A percentile compares a stretch with the other conserved stretches of the same genome.
Evolutionary conservation across 2,797 vertebrate species (phyloP).

Genomic region (Phyllotis vaccarum): DNA sequence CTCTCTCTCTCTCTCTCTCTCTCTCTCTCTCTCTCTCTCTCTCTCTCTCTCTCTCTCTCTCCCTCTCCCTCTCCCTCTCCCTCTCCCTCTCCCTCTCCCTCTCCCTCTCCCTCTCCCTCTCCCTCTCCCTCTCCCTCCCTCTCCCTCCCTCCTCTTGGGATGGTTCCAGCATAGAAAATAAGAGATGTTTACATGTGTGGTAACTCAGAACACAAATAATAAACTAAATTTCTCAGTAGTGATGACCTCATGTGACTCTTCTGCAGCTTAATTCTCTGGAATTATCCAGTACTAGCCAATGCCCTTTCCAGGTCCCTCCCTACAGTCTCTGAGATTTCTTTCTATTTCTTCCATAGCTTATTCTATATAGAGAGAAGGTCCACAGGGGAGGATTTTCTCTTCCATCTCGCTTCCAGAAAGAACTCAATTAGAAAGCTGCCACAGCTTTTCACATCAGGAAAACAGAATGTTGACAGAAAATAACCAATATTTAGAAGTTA

Average conservation of each 20-base stretch:
- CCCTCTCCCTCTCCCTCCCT: too few relatives aligned
- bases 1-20: neutral
- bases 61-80: neutral
- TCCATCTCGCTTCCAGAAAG: neutral
- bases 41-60: neutral
- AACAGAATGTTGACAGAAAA: neutral
- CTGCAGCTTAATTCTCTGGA: neutral
- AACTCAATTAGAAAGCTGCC: neutral
- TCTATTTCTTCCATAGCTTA: neutral
- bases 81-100: neutral
- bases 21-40: neutral
- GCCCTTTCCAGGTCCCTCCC: neutral
- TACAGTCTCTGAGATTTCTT: neutral
- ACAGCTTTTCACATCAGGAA: neutral
- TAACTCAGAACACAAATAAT: neutral
- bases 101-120: neutral
- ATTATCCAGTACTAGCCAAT: neutral
- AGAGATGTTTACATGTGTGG: neutral
- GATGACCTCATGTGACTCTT: conserved; percentile 15
- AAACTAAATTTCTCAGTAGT: neutral
- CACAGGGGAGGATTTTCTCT: neutral
- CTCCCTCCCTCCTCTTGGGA: neutral
- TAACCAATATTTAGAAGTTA: conserved; percentile 6
- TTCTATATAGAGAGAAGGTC: neutral
- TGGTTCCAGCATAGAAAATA: neutral